Evolutionary conservation across 2,113 vertebrate species (phyloP).

Genomic region (Rousettus leschenaultii): DNA sequence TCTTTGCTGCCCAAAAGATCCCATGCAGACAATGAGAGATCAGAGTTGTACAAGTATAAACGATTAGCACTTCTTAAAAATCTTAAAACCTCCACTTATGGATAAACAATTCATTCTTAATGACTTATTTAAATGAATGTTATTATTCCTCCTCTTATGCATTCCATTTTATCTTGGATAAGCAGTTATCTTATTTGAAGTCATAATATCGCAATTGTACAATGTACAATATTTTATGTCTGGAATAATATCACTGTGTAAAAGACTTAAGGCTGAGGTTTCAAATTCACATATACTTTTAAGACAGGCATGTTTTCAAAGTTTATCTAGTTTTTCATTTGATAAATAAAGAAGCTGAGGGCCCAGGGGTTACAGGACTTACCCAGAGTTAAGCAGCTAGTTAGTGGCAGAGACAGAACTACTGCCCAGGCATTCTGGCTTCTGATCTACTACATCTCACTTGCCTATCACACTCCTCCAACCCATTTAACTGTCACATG

Average conservation of each 20-base stretch:
- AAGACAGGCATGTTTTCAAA: neutral
- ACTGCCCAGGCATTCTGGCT: neutral
- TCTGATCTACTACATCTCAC: neutral
- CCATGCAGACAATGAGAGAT: neutral
- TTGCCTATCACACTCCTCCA: neutral
- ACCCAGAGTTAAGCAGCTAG: neutral
- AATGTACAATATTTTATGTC: neutral
- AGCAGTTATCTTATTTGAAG: slow-evolving; percentile 14
- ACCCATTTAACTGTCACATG: neutral
- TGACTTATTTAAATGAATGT: slow-evolving; percentile 5
- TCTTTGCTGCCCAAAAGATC: neutral
- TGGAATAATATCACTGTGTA: neutral
- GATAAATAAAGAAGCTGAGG: slow-evolving; percentile 12
- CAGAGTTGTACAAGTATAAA: neutral
- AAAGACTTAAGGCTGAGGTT: slow-evolving; percentile 19
- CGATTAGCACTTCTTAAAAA: neutral
- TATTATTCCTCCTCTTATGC: neutral
- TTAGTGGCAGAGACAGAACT: slow-evolving; percentile 1
- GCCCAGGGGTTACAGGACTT: neutral
- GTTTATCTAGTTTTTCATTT: slow-evolving; percentile 33
- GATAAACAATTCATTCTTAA: neutral
- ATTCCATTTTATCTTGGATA: neutral
- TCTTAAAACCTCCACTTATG: neutral
- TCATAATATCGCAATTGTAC: neutral
- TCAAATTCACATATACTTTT: neutral